These are phyloP conservation scores for Dasyprocta punctata DNA, from an alignment of 2,113 vertebrate genomes.

Conservation along the genomic window DNA sequence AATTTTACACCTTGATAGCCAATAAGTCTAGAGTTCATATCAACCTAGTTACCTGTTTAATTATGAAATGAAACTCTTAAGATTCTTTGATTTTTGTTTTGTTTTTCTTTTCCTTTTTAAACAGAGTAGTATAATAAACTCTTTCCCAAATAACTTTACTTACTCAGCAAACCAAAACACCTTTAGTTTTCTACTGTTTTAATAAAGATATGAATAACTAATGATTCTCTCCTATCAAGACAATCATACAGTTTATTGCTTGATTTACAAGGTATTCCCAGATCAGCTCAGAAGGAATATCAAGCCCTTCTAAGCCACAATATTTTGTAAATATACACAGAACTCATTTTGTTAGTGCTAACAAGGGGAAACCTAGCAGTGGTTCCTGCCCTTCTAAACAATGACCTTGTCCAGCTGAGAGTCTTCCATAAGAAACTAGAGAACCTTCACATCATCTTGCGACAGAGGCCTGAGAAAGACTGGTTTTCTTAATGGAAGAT, in stretches of 20 bases:
- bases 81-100: background rate
- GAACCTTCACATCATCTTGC: background rate
- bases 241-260: background rate
- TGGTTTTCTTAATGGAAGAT: background rate
- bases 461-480: background rate
- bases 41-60: background rate
- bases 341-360: background rate
- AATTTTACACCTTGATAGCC: background rate
- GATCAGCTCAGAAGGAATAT: background rate
- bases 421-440: background rate
- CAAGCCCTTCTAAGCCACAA: background rate
- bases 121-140: background rate
- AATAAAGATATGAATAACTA: background rate
- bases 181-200: background rate
- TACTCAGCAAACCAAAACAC: background rate
- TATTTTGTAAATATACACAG: background rate
- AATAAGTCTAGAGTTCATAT: background rate
- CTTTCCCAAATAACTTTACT: background rate
- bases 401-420: background rate
- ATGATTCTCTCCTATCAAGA: background rate
- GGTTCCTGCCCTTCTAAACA: rapidly evolving
- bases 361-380: background rate
- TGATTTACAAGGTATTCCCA: background rate
- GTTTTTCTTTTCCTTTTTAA: background rate
- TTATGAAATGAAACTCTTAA: background rate